Conservation (phyloP, 2,113 vertebrate species). For the Ictalurus punctatus region DNA sequence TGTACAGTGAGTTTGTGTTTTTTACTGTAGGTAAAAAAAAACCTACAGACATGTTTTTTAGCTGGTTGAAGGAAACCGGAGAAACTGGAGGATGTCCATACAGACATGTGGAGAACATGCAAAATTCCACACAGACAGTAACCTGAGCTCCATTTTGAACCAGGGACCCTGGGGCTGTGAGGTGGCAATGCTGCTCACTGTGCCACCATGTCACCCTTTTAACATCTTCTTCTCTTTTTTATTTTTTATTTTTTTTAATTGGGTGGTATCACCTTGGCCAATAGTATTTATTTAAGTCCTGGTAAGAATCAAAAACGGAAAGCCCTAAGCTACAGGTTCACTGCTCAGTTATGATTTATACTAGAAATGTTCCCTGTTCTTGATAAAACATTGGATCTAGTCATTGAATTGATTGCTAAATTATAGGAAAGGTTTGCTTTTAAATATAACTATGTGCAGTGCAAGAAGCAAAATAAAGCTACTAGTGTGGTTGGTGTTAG, state of each 20-base stretch:
- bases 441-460: neutral
- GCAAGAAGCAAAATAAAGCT: neutral
- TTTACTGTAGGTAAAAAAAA: too few species aligned
- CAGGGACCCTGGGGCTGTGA: neutral
- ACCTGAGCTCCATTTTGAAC: neutral
- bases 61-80: neutral
- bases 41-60: neutral
- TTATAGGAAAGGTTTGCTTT: neutral
- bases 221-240: too few species aligned
- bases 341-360: neutral
- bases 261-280: neutral
- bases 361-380: neutral
- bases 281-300: neutral
- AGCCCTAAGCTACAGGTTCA: neutral
- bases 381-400: neutral
- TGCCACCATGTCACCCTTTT: neutral
- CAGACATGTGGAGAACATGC: neutral
- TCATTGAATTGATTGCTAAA: neutral
- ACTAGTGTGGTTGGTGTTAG: neutral
- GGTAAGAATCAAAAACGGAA: neutral
- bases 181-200: neutral
- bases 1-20: too few species aligned
- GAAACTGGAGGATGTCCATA: neutral
- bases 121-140: neutral
- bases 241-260: too few species aligned